A percentile compares a stretch with the other conserved stretches of the same genome.
These are phyloP conservation scores for Paramuricea clavata DNA, from an alignment of 92 coral and sea anemone species.

Conservation along the genomic window DNA sequence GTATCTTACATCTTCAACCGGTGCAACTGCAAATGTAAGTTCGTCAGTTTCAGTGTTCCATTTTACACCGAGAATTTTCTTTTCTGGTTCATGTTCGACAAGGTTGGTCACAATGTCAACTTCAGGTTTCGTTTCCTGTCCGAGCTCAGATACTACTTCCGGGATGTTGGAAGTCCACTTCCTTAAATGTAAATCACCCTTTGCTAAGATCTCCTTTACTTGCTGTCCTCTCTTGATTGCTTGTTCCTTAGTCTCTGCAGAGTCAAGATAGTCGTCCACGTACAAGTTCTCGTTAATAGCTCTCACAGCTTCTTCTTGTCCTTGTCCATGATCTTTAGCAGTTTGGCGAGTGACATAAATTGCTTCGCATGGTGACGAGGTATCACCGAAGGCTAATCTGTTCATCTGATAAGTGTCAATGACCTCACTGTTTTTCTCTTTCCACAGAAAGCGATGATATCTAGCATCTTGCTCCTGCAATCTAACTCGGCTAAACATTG, in stretches of 20 bases:
- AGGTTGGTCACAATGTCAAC: slow-evolving; percentile 36
- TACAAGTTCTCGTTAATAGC: slow-evolving; percentile 65
- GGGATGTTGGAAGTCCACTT: slow-evolving; percentile 65
- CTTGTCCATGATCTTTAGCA: slow-evolving; percentile 49
- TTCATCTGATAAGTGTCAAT: slow-evolving; percentile 63
- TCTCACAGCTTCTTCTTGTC: slow-evolving; percentile 54
- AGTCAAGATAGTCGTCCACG: slow-evolving; percentile 67
- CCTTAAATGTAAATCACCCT: slow-evolving; percentile 63
- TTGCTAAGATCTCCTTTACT: slow-evolving; percentile 40
- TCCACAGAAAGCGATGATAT: slow-evolving; percentile 72
- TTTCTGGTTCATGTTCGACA: slow-evolving; percentile 57
- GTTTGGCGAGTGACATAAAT: slow-evolving; percentile 56
- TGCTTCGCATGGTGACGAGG: slow-evolving; percentile 71
- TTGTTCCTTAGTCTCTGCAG: slow-evolving; percentile 57
- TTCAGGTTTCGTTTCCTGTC: neutral
- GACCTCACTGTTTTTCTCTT: slow-evolving; percentile 42
- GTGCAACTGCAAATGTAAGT: slow-evolving; percentile 39
- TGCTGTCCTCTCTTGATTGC: slow-evolving; percentile 50
- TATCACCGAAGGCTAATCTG: slow-evolving; percentile 59
- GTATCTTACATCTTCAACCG: slow-evolving; percentile 12
- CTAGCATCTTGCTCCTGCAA: slow-evolving; percentile 63
- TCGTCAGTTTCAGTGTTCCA: slow-evolving; percentile 57
- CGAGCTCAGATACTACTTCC: slow-evolving; percentile 42
- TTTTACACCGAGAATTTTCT: slow-evolving; percentile 63
- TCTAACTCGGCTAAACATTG: slow-evolving; percentile 67